Evolutionary conservation across 2,888 invertebrate genomes (phyloP).

Genomic region (Andrena bucephala): DNA sequence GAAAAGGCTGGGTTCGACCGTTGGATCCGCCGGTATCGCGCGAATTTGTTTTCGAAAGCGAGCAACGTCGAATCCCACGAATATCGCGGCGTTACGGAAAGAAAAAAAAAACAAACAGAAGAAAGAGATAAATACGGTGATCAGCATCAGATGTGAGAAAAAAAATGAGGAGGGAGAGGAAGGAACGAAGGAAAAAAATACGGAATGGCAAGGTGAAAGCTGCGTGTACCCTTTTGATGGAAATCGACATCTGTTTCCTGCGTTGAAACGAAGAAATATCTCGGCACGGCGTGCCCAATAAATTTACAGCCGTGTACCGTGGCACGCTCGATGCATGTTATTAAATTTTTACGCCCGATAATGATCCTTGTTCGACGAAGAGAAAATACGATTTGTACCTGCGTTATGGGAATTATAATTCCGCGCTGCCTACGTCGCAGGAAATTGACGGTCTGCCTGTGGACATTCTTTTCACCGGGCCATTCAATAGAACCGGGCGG

Average conservation of each 20-base stretch:
- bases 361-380: conserved; percentile 19
- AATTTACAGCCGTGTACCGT: not conserved
- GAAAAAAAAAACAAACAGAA: not conserved
- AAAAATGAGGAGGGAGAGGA: not conserved
- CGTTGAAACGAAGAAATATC: conserved; percentile 24
- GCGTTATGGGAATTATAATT: conserved; percentile 30
- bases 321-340: conserved; percentile 17
- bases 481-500: conserved; percentile 10
- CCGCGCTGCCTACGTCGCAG: not conserved
- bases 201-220: conserved; percentile 27
- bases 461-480: not conserved
- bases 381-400: conserved; percentile 17
- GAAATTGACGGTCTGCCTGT: conserved; percentile 18
- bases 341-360: conserved; percentile 24
- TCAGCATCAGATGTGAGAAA: not conserved
- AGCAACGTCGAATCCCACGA: conserved; percentile 2
- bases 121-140: not conserved
- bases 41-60: conserved; percentile 39
- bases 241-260: conserved; percentile 26
- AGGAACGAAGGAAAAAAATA: not conserved
- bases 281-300: not conserved
- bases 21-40: conserved; percentile 16
- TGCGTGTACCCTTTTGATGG: conserved; percentile 17
- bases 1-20: conserved; percentile 15
- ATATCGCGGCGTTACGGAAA: conserved; percentile 2